Percentiles rank a stretch among this genome's conserved stretches.
Conservation (phyloP, 2,888 invertebrate species). For the Philereme transversata region DNA sequence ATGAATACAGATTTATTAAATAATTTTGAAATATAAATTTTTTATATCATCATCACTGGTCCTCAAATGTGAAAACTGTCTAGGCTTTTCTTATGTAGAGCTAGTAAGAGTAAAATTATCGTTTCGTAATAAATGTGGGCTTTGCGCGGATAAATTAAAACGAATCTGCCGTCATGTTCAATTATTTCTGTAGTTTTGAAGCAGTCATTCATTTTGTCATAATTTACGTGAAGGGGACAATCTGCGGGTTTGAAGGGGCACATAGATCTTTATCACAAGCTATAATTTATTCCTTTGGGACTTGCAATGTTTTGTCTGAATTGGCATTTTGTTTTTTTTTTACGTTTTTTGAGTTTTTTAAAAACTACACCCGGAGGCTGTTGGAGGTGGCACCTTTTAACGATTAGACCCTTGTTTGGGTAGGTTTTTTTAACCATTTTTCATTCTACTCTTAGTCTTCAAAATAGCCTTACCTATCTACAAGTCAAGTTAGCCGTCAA, state of each 20-base stretch:
- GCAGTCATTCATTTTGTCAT: conserved; percentile 60
- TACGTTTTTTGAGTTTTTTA: not conserved
- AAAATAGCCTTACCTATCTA: too few relatives aligned
- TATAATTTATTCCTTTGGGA: conserved; percentile 69
- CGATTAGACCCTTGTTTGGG: not conserved
- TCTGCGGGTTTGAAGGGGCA: conserved; percentile 60
- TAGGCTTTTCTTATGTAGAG: too few relatives aligned
- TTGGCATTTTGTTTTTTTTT: not conserved
- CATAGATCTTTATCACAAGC: conserved; percentile 64
- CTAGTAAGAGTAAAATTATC: too few relatives aligned
- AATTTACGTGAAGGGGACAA: conserved; percentile 50
- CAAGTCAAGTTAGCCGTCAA: too few relatives aligned
- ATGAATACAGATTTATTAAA: too few relatives aligned
- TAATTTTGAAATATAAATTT: too few relatives aligned
- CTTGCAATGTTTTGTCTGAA: conserved; percentile 41
- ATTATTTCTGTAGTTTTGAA: conserved; percentile 50
- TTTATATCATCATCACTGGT: too few relatives aligned
- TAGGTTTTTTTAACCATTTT: too few relatives aligned
- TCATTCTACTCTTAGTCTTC: too few relatives aligned
- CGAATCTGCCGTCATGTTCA: conserved; percentile 49
- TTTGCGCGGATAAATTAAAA: too few relatives aligned
- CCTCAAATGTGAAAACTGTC: too few relatives aligned
- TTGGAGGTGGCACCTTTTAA: conserved; percentile 1
- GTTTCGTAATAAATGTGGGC: too few relatives aligned
- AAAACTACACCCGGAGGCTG: conserved; percentile 7